Evolutionary conservation across 2,797 vertebrate species (phyloP), one percentile per base, ranked within the genome.

Genomic region (Sternarchorhynchus goeldii): DNA sequence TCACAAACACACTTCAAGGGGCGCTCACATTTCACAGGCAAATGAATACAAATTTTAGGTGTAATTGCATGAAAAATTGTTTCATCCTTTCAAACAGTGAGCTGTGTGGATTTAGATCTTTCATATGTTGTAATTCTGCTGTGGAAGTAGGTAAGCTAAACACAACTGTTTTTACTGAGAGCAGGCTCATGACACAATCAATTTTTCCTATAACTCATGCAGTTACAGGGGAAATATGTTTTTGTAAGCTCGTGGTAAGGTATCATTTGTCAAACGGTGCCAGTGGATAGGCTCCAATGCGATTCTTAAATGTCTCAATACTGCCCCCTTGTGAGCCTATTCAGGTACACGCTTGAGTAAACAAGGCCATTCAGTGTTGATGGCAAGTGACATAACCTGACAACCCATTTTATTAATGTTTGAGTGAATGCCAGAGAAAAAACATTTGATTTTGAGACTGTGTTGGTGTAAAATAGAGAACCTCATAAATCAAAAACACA

Each of bases 271-370:
- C 62, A 73, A 31, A 14, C 12, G 56, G 53, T 60, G 57, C 50
- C 53, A 72, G 69, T 57, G 55, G 18, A 57, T 2, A 25, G 1
- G 50, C 14, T 0, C 2, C 29, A n/a, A 2, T n/a, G 12, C 12
- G 1, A 45, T 80, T 70, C 41, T 75, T 45, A 69, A 62, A 81
- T 81, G 88, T 73, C 78, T 90, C 91, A 91, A 91, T 76, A 92
- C 91, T 94, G 92, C 92, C 92, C 86, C 87, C 93, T 92, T 86
- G 90, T 92, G 93, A 80, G 25, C 6, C 2, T 66, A 14, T 29
- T 25, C 32, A 31, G 34, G 59, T 25, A 20, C 4, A 65, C 3
- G 34, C 31, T 55, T 50, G 21, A 32, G 18, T 12, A 29, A 14
- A 64, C 10, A 32, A 76, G 73, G 64, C 50, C 79, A 21, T 78